These are phyloP conservation scores for Acanthoscelides obtectus DNA, from an alignment of 2,888 invertebrate genomes.

Conservation along the genomic window DNA sequence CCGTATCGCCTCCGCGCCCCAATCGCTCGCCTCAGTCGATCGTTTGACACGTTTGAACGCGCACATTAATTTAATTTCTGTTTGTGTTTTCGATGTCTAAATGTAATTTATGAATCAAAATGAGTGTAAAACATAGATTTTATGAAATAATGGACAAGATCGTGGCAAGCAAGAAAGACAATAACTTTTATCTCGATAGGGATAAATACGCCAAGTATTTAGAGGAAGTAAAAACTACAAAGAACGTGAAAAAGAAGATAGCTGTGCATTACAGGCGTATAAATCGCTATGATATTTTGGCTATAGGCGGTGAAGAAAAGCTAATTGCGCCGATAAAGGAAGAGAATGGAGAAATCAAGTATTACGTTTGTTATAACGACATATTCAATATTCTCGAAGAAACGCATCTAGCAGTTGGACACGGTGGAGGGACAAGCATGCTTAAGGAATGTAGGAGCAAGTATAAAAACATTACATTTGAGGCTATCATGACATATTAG, in stretches of 20 bases:
- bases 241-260: neutral
- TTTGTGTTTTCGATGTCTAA: no score
- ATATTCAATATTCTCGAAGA: neutral
- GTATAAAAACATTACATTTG: no score
- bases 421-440: neutral
- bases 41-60: no score
- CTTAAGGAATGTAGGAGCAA: neutral
- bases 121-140: neutral
- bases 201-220: neutral
- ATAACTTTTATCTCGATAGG: neutral
- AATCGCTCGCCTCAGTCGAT: no score
- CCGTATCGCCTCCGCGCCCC: neutral
- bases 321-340: neutral
- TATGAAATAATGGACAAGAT: neutral
- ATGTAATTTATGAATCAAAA: no score
- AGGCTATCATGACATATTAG: no score
- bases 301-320: neutral
- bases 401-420: neutral
- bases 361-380: neutral
- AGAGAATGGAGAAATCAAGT: neutral
- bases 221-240: conserved; percentile 2
- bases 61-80: no score
- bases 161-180: neutral
- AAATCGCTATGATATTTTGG: neutral
- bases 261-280: neutral